Conservation (phyloP, 1,140 invertebrate genomes). For the Drosophila pseudoobscura region DNA sequence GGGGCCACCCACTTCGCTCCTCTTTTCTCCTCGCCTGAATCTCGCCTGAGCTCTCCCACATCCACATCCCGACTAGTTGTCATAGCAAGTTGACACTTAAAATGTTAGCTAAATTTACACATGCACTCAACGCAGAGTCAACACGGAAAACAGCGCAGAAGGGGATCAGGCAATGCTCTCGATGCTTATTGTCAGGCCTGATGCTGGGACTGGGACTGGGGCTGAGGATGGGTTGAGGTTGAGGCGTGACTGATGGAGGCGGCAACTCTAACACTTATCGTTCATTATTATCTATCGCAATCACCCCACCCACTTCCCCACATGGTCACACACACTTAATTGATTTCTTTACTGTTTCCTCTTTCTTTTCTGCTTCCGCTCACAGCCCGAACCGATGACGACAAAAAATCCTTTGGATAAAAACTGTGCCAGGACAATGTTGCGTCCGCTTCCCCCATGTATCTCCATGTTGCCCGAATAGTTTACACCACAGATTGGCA, state of each 20-base stretch:
- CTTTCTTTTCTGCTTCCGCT: conserved; percentile 8
- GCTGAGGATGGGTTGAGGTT: not conserved
- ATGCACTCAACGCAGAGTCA: conserved; percentile 69
- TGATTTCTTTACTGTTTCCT: conserved; percentile 60
- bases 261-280: conserved; percentile 77
- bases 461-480: conserved; percentile 43
- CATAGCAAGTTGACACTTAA: conserved; percentile 75
- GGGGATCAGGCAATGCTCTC: conserved; percentile 38
- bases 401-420: conserved; percentile 26
- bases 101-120: conserved; percentile 79
- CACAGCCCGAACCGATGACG: conserved; percentile 6
- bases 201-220: too few relatives aligned
- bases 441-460: conserved; percentile 27
- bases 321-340: conserved; percentile 54
- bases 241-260: conserved; percentile 58
- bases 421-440: conserved; percentile 39
- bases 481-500: conserved; percentile 37
- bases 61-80: conserved; percentile 53
- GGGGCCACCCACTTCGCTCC: not conserved
- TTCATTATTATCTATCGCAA: conserved; percentile 74
- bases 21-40: not conserved
- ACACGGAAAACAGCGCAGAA: conserved; percentile 29
- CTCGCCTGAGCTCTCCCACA: conserved; percentile 14
- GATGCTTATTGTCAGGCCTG: too few relatives aligned
- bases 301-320: conserved; percentile 9